Conservation (phyloP, 2,888 invertebrate species). For the Prosopocoilus inquinatus region DNA sequence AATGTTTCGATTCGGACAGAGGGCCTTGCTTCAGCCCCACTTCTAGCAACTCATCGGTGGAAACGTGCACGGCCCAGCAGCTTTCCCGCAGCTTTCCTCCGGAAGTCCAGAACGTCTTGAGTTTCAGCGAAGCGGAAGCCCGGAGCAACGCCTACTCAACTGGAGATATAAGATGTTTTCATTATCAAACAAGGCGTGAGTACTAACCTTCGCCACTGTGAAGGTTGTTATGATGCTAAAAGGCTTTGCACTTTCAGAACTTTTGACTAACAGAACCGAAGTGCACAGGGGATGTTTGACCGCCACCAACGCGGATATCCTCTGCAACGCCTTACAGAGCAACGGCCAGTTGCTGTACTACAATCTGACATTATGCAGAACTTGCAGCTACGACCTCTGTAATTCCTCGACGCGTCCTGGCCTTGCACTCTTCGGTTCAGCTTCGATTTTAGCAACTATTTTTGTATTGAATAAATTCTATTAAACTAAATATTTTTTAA, state of each 20-base stretch:
- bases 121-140: background rate
- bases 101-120: background rate
- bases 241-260: slow-evolving; percentile 8
- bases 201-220: background rate
- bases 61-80: background rate
- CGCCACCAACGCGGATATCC: background rate
- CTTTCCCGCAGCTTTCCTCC: background rate
- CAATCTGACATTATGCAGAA: slow-evolving; percentile 18
- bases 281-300: slow-evolving; percentile 6
- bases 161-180: slow-evolving; percentile 4
- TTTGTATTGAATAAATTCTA: no score
- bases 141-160: background rate
- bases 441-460: no score
- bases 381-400: slow-evolving; percentile 16
- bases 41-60: background rate
- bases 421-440: no score
- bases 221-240: no score
- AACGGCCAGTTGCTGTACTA: slow-evolving; percentile 9
- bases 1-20: background rate
- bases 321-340: slow-evolving; percentile 6
- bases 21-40: slow-evolving; percentile 9
- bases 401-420: background rate
- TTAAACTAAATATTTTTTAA: no score
- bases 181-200: slow-evolving; percentile 7
- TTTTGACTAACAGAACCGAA: slow-evolving; percentile 7